Base-by-base conservation (phyloP, 2,113 vertebrate species). In the Pseudonaja textilis region DNA sequence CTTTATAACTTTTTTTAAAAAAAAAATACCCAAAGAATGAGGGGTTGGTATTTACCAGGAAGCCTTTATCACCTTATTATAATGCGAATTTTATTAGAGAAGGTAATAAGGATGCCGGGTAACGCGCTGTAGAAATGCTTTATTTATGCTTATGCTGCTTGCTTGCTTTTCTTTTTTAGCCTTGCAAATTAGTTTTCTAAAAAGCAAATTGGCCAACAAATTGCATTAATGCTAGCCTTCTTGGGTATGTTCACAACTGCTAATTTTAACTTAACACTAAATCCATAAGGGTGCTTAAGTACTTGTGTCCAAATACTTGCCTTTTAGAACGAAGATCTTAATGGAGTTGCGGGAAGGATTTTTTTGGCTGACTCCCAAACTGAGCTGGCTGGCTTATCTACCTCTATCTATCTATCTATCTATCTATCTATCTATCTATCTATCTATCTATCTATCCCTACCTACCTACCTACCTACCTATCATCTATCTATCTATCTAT, bases 71-170 rank as follows among this genome's bases (percentile, higher is more conserved):
- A 93, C 26, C 95, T 91, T 93, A 7, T 91, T 95, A 55, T 89
- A 94, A 95, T 92, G 96, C 45, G 89, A 91, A 55, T 93, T 92
- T 94, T 92, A 96, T 34, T 1, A 90, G 94, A 90, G 92, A 94
- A 0, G 39, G 22, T 34, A 94, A 93, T 92, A 93, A 95, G 94
- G 88, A 93, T 3, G 26, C 34, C 91, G 57, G 47, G 0, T 61
- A 96, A 95, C 7, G 91, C 23, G 89, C 92, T 93, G 10, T 39
- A 64, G 56, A 39, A 88, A 20, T 74, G 16, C 29, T 93, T 90
- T 34, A 85, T 55, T 39, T 90, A 25, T 87, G 22, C n/a, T 92
- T 90, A 42, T 93, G 89, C 8, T 89, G 29, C 34, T 61, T 50
- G 9, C 11, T 12, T 54, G 16, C 11, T n/a, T 6, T 69, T 81